Evolutionary conservation across 1,140 invertebrate species (phyloP).

Genomic region (Acromyrmex charruanus): DNA sequence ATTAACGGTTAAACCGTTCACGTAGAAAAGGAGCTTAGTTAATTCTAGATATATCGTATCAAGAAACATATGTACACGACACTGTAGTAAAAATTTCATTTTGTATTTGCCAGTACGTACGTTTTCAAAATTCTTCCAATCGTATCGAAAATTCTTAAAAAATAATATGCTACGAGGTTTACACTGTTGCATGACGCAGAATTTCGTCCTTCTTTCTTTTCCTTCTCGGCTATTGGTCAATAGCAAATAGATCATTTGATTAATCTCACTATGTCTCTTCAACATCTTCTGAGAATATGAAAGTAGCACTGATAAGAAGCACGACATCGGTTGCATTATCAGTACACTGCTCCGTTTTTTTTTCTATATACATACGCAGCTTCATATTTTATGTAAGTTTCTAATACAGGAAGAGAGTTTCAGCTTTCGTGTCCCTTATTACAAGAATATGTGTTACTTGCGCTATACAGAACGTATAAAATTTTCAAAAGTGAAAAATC

Average conservation of each 20-base stretch:
- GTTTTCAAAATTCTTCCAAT: constrained; percentile 42
- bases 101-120: constrained; percentile 32
- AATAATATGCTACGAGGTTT: constrained; percentile 51
- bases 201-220: neutral
- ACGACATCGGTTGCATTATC: neutral
- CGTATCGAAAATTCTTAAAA: constrained; percentile 57
- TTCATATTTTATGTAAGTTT: constrained; percentile 45
- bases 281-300: constrained; percentile 29
- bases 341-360: constrained; percentile 19
- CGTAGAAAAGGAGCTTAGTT: constrained; percentile 41
- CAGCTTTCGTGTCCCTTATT: constrained; percentile 55
- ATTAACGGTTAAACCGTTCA: constrained; percentile 17
- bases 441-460: constrained; percentile 61
- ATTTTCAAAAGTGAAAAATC: constrained; percentile 72
- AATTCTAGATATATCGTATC: constrained; percentile 44
- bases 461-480: constrained; percentile 74
- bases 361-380: constrained; percentile 68
- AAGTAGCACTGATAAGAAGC: constrained; percentile 12
- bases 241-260: constrained; percentile 50
- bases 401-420: constrained; percentile 66
- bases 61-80: constrained; percentile 57
- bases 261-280: constrained; percentile 36
- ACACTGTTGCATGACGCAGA: constrained; percentile 26
- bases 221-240: neutral
- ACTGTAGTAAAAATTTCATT: constrained; percentile 56